A percentile compares a stretch with the other conserved stretches of the same genome.
phyloP scores from a whole-genome alignment of 2,797 vertebrate species.

The Notamacropus eugenii region DNA sequence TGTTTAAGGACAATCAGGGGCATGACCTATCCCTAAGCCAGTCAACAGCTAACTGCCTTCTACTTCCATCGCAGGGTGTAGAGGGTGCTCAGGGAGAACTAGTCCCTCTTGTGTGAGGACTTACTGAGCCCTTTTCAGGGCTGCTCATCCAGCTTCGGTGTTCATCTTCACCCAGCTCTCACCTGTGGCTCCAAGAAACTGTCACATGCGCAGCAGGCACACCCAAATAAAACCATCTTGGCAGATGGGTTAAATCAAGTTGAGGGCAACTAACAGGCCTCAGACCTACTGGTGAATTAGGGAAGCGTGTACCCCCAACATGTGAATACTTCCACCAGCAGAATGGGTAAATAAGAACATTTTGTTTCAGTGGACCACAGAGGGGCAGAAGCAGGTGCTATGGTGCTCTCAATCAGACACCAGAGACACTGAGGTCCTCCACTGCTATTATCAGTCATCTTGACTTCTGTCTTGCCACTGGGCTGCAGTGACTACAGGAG shows the following conservation, averaged over 20 bases:
- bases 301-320: neutral
- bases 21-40: neutral
- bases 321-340: neutral
- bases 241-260: neutral
- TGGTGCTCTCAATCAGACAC: neutral
- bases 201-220: neutral
- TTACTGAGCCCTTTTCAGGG: neutral
- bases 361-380: neutral
- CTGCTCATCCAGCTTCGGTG: neutral
- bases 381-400: neutral
- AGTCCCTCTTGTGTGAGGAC: neutral
- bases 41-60: neutral
- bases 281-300: neutral
- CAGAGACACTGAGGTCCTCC: neutral
- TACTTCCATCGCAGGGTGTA: neutral
- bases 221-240: neutral
- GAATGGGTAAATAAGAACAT: neutral
- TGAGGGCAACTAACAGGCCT: neutral
- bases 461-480: neutral
- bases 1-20: neutral
- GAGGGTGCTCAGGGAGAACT: neutral
- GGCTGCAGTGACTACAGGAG: neutral
- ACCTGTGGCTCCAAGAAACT: neutral
- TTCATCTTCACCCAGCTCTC: too few relatives aligned
- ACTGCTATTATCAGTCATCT: neutral